A percentile compares a stretch with the other conserved stretches of the same genome.
These are phyloP conservation scores for Julus scandinavius DNA, from an alignment of 2,888 invertebrate genomes.

Conservation along the genomic window DNA sequence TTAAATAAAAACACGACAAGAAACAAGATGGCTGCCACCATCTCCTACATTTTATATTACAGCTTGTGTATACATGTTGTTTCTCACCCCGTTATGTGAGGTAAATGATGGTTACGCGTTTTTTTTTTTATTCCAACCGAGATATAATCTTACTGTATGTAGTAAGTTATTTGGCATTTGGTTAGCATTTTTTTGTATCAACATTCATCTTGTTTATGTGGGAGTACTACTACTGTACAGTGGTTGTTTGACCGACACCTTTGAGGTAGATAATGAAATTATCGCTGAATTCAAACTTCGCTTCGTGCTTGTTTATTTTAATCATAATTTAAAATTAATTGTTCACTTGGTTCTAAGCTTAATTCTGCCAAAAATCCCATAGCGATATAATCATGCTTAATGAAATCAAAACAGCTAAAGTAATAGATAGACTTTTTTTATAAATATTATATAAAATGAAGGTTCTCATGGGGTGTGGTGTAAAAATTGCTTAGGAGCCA, in stretches of 20 bases:
- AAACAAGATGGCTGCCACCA: conserved; percentile 39
- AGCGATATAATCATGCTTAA: background rate
- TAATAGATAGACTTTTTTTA: background rate
- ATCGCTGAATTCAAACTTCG: background rate
- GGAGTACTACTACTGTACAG: conserved; percentile 20
- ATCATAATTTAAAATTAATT: conserved; percentile 42
- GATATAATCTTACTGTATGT: background rate
- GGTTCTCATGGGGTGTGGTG: background rate
- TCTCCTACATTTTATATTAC: background rate
- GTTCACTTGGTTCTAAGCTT: background rate
- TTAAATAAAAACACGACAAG: background rate
- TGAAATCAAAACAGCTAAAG: background rate
- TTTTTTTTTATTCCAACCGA: background rate
- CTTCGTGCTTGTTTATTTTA: conserved; percentile 1
- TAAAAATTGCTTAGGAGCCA: background rate
- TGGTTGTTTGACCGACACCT: conserved; percentile 30
- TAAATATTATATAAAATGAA: background rate
- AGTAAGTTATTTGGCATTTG: conserved; percentile 42
- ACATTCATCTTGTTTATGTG: background rate
- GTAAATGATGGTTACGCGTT: background rate
- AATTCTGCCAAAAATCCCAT: background rate
- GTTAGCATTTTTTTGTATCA: background rate
- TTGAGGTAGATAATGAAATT: background rate
- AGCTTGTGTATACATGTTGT: background rate
- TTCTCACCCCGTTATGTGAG: background rate